A percentile compares a stretch with the other conserved stretches of the same genome.
Conservation (phyloP, 1,140 invertebrate genomes). For the Drosophila rhopaloa region DNA sequence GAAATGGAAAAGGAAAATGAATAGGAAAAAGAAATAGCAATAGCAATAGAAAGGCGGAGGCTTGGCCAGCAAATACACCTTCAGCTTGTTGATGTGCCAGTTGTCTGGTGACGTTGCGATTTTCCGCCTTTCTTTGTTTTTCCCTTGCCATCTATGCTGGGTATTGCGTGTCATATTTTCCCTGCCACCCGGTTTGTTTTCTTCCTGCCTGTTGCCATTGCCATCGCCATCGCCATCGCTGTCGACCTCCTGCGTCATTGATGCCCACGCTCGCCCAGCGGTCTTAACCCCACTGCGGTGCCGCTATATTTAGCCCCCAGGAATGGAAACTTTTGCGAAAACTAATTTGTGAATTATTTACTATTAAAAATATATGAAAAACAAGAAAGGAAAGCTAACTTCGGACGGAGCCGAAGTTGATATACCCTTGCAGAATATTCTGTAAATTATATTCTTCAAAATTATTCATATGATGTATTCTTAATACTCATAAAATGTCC, state of each 20-base stretch:
- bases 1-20: neutral
- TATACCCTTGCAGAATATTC: too few species aligned
- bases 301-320: conserved; percentile 20
- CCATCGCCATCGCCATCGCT: neutral
- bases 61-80: conserved; percentile 41
- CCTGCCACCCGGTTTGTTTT: conserved; percentile 16
- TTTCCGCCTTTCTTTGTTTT: conserved; percentile 19
- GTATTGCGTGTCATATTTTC: conserved; percentile 1
- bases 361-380: neutral
- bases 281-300: conserved; percentile 32
- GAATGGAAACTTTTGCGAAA: conserved; percentile 23
- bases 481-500: too few species aligned
- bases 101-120: conserved; percentile 36
- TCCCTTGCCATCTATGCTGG: neutral
- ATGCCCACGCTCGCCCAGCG: conserved; percentile 44
- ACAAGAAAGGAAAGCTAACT: too few species aligned
- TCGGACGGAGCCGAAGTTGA: too few species aligned
- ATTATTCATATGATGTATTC: too few species aligned
- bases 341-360: conserved; percentile 38
- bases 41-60: conserved; percentile 3
- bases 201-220: conserved; percentile 25
- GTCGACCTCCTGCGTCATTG: conserved; percentile 47
- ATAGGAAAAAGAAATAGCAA: neutral
- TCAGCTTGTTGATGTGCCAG: conserved; percentile 37
- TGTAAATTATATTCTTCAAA: too few species aligned